These are phyloP conservation scores for Allacma fusca DNA, from an alignment of 2,888 invertebrate genomes.

Conservation along the genomic window DNA sequence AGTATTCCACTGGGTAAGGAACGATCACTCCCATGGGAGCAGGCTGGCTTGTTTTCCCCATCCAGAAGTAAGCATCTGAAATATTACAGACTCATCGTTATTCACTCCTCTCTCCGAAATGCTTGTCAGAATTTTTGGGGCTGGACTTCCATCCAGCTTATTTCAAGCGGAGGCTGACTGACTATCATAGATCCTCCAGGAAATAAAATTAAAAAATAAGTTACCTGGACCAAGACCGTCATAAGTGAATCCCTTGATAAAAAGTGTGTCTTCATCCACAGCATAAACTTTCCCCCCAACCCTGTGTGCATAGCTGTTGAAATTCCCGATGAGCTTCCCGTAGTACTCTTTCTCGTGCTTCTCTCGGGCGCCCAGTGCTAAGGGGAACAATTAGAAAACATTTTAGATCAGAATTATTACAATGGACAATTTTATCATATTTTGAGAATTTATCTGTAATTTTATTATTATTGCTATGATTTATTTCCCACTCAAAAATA, in stretches of 20 bases:
- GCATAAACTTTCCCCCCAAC: conserved; percentile 85
- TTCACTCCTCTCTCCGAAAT: no score
- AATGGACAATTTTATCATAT: no score
- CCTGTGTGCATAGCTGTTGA: conserved; percentile 79
- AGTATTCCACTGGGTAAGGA: conserved; percentile 85
- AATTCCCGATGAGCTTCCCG: conserved; percentile 77
- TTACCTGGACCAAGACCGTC: conserved; percentile 81
- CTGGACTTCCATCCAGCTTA: no score
- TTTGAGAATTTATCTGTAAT: no score
- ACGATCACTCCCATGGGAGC: conserved; percentile 84
- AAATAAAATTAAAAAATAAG: no score
- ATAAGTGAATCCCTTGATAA: conserved; percentile 85
- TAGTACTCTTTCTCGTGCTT: conserved; percentile 68
- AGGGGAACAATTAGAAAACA: conserved; percentile 6
- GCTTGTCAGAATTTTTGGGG: no score
- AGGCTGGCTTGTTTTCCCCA: conserved; percentile 81
- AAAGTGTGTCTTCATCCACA: conserved; percentile 86
- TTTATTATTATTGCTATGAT: no score
- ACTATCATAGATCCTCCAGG: no score
- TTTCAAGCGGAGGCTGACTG: no score
- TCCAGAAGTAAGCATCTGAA: conserved; percentile 89
- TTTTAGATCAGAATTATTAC: not conserved
- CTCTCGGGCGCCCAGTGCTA: not conserved
- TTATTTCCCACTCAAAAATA: no score
- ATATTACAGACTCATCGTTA: no score